A percentile compares a stretch with the other conserved stretches of the same genome.
phyloP scores from a whole-genome alignment of 2,888 invertebrate species.

The Scaeva pyrastri region DNA sequence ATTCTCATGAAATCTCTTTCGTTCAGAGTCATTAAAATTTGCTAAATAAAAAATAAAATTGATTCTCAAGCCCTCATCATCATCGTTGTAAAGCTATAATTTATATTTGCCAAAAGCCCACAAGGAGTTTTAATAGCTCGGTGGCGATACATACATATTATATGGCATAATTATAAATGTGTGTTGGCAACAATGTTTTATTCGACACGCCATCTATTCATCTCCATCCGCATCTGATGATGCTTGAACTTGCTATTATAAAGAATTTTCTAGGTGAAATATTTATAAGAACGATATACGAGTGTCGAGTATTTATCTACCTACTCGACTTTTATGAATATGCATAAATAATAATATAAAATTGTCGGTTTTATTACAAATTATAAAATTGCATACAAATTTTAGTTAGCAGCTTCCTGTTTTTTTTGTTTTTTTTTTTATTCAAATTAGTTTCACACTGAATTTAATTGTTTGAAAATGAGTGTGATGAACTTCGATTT shows the following conservation, averaged over 20 bases:
- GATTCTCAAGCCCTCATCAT: slow-evolving; percentile 10
- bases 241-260: slow-evolving; percentile 13
- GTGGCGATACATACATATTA: slow-evolving; percentile 1
- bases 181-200: slow-evolving; percentile 23
- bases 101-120: slow-evolving; percentile 23
- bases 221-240: neutral
- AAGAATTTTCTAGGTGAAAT: slow-evolving; percentile 28
- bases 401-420: slow-evolving; percentile 12
- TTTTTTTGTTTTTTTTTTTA: neutral
- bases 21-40: slow-evolving; percentile 5
- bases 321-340: neutral
- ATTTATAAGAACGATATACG: no score
- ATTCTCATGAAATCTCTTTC: slow-evolving; percentile 14
- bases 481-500: neutral
- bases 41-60: slow-evolving; percentile 20
- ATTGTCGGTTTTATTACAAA: neutral
- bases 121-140: slow-evolving; percentile 15
- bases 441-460: slow-evolving; percentile 23
- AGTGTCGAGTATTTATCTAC: no score
- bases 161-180: neutral
- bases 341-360: slow-evolving; percentile 24
- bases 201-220: neutral
- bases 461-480: slow-evolving; percentile 16
- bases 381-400: neutral
- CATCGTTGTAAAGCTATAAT: neutral